Evolutionary conservation across 2,888 invertebrate genomes (phyloP).

Genomic region (Nezara viridula): DNA sequence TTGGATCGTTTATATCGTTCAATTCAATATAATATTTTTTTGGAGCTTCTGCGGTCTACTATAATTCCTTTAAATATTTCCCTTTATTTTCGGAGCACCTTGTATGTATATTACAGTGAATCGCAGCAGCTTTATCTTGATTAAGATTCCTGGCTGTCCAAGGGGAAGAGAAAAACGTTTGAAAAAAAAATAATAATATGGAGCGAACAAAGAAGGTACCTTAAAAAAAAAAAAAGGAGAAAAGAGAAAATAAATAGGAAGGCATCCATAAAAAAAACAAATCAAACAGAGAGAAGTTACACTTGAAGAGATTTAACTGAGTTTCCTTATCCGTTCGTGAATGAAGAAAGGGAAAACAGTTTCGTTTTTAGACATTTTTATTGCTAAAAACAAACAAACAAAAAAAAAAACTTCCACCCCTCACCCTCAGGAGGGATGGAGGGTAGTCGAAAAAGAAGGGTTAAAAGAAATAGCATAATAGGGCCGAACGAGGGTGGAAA

Average conservation of each 20-base stretch:
- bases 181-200: too few relatives aligned
- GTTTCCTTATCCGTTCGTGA: not conserved
- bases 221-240: not conserved
- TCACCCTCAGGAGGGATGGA: not conserved
- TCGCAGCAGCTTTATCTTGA: not conserved
- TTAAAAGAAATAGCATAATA: constrained; percentile 37
- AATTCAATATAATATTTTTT: too few relatives aligned
- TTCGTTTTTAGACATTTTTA: constrained; percentile 10
- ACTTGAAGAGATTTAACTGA: constrained; percentile 3
- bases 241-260: not conserved
- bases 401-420: not conserved
- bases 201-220: not conserved
- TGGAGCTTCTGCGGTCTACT: too few relatives aligned
- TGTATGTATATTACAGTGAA: not conserved
- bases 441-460: constrained; percentile 3
- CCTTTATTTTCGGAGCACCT: too few relatives aligned
- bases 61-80: too few relatives aligned
- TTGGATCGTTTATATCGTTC: too few relatives aligned
- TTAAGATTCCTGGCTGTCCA: not conserved
- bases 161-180: not conserved
- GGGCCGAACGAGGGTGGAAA: not conserved
- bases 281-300: not conserved
- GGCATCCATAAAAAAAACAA: not conserved
- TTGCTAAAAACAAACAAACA: too few relatives aligned
- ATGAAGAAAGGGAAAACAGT: constrained; percentile 10